Percentiles rank a stretch among this genome's conserved stretches.
phyloP scores from a whole-genome alignment of 2,797 vertebrate species.

The Sciurus carolinensis region DNA sequence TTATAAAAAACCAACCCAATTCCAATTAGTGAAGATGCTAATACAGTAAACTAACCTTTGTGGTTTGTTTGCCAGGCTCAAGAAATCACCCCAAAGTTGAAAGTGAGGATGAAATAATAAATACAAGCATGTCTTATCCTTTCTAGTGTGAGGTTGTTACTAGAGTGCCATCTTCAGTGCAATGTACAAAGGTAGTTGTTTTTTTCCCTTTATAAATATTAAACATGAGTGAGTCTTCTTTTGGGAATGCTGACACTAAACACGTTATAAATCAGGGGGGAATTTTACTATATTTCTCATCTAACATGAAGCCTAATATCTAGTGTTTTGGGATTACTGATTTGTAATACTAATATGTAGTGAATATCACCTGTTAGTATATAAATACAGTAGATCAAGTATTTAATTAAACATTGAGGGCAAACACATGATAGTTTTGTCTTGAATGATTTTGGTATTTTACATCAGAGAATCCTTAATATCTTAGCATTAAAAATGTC shows the following conservation, averaged over 20 bases:
- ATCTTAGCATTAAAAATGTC: not conserved
- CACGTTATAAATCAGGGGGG: not conserved
- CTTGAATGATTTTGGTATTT: not conserved
- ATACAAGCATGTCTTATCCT: slow-evolving; percentile 73
- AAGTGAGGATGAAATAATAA: slow-evolving; percentile 77
- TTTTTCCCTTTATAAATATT: slow-evolving; percentile 61
- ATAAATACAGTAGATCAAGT: not conserved
- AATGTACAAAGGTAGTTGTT: slow-evolving; percentile 78
- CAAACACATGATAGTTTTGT: not conserved
- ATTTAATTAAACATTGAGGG: slow-evolving; percentile 12
- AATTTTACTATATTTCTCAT: not conserved
- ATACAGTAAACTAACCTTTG: slow-evolving; percentile 78
- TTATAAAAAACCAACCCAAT: slow-evolving; percentile 50
- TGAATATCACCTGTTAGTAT: not conserved
- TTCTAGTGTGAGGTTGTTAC: slow-evolving; percentile 86
- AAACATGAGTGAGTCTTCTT: slow-evolving; percentile 69
- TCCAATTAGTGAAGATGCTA: slow-evolving; percentile 77
- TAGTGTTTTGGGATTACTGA: not conserved
- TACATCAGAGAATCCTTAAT: not conserved
- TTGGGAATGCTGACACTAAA: slow-evolving; percentile 16
- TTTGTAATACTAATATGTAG: not conserved
- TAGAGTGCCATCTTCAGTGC: slow-evolving; percentile 90
- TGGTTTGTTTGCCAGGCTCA: slow-evolving; percentile 68
- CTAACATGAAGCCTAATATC: slow-evolving; percentile 37
- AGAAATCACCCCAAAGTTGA: slow-evolving; percentile 78